Conservation (phyloP, 1,140 invertebrate genomes). For the Drosophila sechellia region DNA sequence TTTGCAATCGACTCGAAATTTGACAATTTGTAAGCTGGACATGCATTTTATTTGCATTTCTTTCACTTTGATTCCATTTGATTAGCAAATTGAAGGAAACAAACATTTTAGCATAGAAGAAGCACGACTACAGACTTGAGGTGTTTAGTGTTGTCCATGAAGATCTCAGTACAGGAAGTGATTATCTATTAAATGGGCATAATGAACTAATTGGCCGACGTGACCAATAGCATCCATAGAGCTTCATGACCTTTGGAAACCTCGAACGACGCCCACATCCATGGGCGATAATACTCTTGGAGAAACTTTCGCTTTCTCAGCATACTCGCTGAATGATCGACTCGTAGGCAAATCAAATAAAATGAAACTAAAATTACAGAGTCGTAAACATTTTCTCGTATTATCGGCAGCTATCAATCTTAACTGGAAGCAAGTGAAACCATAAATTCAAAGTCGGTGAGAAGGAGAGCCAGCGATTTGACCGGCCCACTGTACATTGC, state of each 20-base stretch:
- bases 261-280: constrained; percentile 15
- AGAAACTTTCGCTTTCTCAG: constrained; percentile 69
- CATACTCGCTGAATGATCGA: constrained; percentile 19
- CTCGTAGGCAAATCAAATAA: constrained; percentile 72
- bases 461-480: constrained; percentile 18
- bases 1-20: constrained; percentile 53
- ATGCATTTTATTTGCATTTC: constrained; percentile 80
- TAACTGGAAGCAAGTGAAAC: constrained; percentile 72
- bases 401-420: constrained; percentile 82
- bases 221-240: constrained; percentile 56
- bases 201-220: constrained; percentile 23
- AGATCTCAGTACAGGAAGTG: neutral
- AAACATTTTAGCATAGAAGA: constrained; percentile 59
- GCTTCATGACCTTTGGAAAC: constrained; percentile 48
- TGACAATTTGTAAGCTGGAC: constrained; percentile 79
- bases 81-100: constrained; percentile 73
- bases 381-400: constrained; percentile 81
- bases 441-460: constrained; percentile 73
- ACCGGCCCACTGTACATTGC: constrained; percentile 52
- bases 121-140: constrained; percentile 3
- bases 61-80: constrained; percentile 51
- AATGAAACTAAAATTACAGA: constrained; percentile 79
- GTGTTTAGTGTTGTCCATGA: neutral
- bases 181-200: constrained; percentile 13
- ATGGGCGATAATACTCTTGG: constrained; percentile 6